Percentiles rank a stretch among this genome's conserved stretches.
These are phyloP conservation scores for Eupithecia inturbata DNA, from an alignment of 2,888 invertebrate genomes.

Conservation along the genomic window DNA sequence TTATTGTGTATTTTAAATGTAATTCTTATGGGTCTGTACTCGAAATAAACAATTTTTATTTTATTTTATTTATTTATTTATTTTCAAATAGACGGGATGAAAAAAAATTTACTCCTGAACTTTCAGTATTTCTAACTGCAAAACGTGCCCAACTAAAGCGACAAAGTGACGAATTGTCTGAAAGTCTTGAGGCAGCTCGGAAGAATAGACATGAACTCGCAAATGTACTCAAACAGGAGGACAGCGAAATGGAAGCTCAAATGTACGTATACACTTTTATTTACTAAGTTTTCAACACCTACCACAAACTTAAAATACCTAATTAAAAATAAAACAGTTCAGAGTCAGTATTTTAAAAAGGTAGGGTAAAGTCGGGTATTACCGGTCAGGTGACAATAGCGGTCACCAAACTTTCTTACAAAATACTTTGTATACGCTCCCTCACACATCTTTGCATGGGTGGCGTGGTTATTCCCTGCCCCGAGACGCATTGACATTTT, in stretches of 20 bases:
- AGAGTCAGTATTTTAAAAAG: not conserved
- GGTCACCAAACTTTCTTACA: too few relatives aligned
- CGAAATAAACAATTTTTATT: too few relatives aligned
- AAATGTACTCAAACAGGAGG: slow-evolving; percentile 52
- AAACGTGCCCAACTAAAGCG: slow-evolving; percentile 65
- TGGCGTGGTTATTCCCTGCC: too few relatives aligned
- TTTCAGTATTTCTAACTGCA: slow-evolving; percentile 64
- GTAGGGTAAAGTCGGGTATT: not conserved
- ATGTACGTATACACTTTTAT: slow-evolving; percentile 51
- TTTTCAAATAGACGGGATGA: too few relatives aligned
- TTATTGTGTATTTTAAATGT: too few relatives aligned
- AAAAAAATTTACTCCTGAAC: not conserved
- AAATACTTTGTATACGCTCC: too few relatives aligned
- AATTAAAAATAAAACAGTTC: not conserved
- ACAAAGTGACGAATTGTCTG: slow-evolving; percentile 60
- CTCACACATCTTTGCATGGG: too few relatives aligned
- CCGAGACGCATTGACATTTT: too few relatives aligned
- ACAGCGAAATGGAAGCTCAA: slow-evolving; percentile 52
- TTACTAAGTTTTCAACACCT: slow-evolving; percentile 7
- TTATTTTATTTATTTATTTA: too few relatives aligned
- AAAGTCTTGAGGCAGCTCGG: slow-evolving; percentile 51
- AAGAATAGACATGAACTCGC: slow-evolving; percentile 50
- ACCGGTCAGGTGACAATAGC: too few relatives aligned
- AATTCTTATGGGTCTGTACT: too few relatives aligned
- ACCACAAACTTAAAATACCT: not conserved